Percentiles rank a stretch among this genome's conserved stretches.
Evolutionary conservation across 2,888 invertebrate genomes (phyloP).

Genomic region (Biston betularia): DNA sequence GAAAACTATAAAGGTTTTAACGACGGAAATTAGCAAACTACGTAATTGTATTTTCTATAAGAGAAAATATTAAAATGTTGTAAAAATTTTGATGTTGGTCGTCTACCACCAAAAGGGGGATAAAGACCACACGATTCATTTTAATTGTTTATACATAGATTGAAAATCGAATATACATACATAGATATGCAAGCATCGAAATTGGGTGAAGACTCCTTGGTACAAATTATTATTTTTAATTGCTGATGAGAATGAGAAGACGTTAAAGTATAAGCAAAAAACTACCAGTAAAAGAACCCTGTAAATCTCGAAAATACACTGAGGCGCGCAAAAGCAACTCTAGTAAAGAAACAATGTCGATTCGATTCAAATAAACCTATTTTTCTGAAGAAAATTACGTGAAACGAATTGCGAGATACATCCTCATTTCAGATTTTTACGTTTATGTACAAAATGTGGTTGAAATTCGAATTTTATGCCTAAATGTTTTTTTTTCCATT

Average conservation of each 20-base stretch:
- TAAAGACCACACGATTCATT: no score
- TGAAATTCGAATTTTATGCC: slow-evolving; percentile 12
- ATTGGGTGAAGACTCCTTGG: no score
- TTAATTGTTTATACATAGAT: no score
- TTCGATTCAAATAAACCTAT: slow-evolving; percentile 8
- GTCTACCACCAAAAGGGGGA: no score
- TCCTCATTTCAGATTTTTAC: slow-evolving; percentile 15
- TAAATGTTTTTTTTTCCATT: neutral
- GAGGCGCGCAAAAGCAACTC: neutral
- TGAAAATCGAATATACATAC: no score
- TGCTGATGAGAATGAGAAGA: neutral
- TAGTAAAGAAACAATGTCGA: slow-evolving; percentile 13
- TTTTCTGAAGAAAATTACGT: slow-evolving; percentile 23
- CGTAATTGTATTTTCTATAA: no score
- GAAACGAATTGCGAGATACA: slow-evolving; percentile 23
- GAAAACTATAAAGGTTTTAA: no score
- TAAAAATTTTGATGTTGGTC: no score
- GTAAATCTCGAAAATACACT: slow-evolving; percentile 10
- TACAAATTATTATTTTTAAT: neutral
- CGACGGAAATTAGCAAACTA: no score
- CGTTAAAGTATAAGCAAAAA: neutral
- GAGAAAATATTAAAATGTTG: no score
- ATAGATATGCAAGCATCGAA: no score
- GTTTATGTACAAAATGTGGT: slow-evolving; percentile 14
- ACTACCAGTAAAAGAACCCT: slow-evolving; percentile 6